Evolutionary conservation across 2,113 vertebrate species (phyloP).

Genomic region (Sigmodon hispidus): DNA sequence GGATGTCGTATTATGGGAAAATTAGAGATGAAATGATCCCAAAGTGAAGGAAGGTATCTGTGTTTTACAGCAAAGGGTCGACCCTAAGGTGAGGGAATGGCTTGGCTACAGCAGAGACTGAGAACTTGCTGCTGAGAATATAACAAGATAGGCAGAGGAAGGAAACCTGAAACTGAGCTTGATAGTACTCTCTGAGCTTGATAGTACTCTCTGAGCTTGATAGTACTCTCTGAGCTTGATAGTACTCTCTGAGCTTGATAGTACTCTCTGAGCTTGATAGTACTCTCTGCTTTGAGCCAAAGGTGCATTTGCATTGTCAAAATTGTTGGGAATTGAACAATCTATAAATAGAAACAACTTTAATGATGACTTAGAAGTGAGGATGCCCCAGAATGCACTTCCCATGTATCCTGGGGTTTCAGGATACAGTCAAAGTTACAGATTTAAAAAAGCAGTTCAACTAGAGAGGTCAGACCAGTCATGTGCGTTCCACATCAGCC

Average conservation of each 20-base stretch:
- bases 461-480: constrained; percentile 73
- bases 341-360: constrained; percentile 61
- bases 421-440: background rate
- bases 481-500: constrained; percentile 69
- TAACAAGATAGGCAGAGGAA: constrained; percentile 2
- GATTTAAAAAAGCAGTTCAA: constrained; percentile 53
- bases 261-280: too few relatives aligned
- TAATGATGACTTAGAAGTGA: constrained; percentile 55
- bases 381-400: background rate
- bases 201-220: too few relatives aligned
- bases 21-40: constrained; percentile 51
- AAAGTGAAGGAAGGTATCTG: constrained; percentile 33
- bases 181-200: too few relatives aligned
- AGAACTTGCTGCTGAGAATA: constrained; percentile 54
- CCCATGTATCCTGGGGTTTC: constrained; percentile 43
- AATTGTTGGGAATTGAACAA: constrained; percentile 47
- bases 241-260: too few relatives aligned
- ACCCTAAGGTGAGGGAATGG: constrained; percentile 66
- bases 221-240: too few relatives aligned
- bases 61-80: constrained; percentile 70
- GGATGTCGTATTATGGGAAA: constrained; percentile 54
- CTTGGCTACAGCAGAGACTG: constrained; percentile 65
- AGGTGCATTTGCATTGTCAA: constrained; percentile 52
- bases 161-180: constrained; percentile 73
- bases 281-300: constrained; percentile 57